A percentile compares a stretch with the other conserved stretches of the same genome.
Conservation (phyloP, 2,797 vertebrate genomes). For the Vultur gryphus region DNA sequence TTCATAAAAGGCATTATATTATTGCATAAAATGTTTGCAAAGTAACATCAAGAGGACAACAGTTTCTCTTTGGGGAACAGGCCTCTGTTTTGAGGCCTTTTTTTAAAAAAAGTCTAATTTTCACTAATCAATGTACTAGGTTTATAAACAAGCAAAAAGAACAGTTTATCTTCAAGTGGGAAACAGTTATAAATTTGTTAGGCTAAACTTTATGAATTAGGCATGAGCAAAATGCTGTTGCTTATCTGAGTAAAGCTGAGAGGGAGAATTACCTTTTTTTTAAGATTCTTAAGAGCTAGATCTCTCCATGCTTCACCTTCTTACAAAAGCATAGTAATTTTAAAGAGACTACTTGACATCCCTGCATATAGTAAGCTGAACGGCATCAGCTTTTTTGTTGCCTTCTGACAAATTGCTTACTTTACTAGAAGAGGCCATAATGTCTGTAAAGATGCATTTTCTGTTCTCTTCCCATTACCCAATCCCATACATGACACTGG, state of each 20-base stretch:
- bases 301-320: neutral
- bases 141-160: neutral
- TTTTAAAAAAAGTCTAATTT: neutral
- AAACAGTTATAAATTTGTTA: neutral
- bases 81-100: neutral
- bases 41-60: neutral
- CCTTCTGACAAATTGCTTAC: neutral
- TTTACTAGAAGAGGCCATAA: neutral
- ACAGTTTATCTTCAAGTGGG: neutral
- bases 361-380: neutral
- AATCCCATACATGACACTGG: fast-evolving
- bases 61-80: neutral
- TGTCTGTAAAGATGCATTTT: neutral
- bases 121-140: neutral
- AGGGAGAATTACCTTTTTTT: neutral
- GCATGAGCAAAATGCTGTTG: neutral
- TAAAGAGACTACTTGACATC: neutral
- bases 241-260: neutral
- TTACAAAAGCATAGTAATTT: neutral
- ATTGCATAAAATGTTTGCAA: neutral
- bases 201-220: neutral
- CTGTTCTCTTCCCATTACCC: neutral
- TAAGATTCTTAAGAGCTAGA: neutral
- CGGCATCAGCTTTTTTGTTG: neutral
- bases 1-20: neutral